These are phyloP conservation scores for Chlorospingus semifuscus DNA, from an alignment of 2,797 vertebrate species.

Conservation along the genomic window DNA sequence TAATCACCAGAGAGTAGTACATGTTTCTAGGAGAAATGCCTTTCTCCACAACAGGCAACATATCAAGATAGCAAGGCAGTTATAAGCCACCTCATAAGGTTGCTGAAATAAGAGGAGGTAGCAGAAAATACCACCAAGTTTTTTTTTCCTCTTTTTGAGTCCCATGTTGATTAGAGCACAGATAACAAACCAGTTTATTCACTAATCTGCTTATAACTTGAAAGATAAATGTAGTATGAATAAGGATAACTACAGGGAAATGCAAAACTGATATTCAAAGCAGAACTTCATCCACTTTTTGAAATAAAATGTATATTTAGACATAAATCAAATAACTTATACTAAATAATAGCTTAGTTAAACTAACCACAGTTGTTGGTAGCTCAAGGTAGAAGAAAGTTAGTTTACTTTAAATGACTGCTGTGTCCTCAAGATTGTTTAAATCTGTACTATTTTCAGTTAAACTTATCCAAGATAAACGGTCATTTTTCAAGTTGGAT, in stretches of 20 bases:
- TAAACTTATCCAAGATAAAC: neutral
- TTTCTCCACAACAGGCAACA: neutral
- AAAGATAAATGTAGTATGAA: neutral
- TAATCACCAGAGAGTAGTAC: neutral
- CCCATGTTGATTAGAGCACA: neutral
- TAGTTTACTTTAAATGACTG: neutral
- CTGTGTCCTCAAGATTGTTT: neutral
- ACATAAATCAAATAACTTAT: neutral
- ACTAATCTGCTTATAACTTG: neutral
- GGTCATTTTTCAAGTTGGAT: neutral
- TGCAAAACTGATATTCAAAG: neutral
- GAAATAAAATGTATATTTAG: neutral
- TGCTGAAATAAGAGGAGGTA: neutral
- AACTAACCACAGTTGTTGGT: neutral
- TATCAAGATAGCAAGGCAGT: neutral
- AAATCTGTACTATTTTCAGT: neutral
- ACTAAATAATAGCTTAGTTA: neutral
- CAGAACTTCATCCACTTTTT: neutral
- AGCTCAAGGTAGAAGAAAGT: neutral
- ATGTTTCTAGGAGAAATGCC: neutral
- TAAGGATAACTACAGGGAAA: neutral
- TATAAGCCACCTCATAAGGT: neutral
- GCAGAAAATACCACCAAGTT: neutral
- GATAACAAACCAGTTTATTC: neutral
- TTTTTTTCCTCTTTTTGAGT: neutral